Base-by-base conservation (phyloP, 2,797 vertebrate species). In the Huso huso region DNA sequence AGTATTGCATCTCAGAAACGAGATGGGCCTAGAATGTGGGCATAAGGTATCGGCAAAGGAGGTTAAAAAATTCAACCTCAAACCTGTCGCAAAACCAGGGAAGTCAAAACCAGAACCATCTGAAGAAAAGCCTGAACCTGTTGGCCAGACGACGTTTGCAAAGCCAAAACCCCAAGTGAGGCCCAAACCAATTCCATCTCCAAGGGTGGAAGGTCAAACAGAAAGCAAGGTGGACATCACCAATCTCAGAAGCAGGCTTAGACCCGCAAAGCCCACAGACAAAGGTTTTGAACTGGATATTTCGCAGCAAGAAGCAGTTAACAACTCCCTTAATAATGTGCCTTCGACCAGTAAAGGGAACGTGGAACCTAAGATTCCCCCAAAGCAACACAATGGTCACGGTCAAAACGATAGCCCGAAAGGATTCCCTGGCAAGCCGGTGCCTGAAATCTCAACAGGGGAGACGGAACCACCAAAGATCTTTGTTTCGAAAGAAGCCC, bases 21-120 rank as follows among this genome's bases (percentile, higher is more conserved):
- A 99, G 84, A 98, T 98, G 95, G 97, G 97, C 1, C 86, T 99
- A 61, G 97, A 99, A 78, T 96, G 94, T 12, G 95, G 95, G 62
- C 96, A 98, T 81, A 99, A 98, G 71, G 75, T 98, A 13, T 89
- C 93, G 0, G 94, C 91, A 76, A 98, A 95, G 76, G 97, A 98
- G 73, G 92, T 99, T 61, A 97, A 94, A 80, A 98, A 95, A 77
- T 95, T 96, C 62, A 94, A 94, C 72, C 89, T 99, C 50, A 93
- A 97, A 61, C 97, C 95, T 2, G 87, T 96, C 9, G 84, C 93
- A 49, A 96, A 94, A 74, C 93, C 90, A 12, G 78, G 86, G 1
- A 97, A 92, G 71, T 81, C 90, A 67, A 97, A 93, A 80, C 7
- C 88, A 1, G 96, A 98, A 12, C 76, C 53, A 0, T 12, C 68